These are phyloP conservation scores for Ptychoptera albimana DNA, from an alignment of 2,888 invertebrate genomes.

Conservation along the genomic window DNA sequence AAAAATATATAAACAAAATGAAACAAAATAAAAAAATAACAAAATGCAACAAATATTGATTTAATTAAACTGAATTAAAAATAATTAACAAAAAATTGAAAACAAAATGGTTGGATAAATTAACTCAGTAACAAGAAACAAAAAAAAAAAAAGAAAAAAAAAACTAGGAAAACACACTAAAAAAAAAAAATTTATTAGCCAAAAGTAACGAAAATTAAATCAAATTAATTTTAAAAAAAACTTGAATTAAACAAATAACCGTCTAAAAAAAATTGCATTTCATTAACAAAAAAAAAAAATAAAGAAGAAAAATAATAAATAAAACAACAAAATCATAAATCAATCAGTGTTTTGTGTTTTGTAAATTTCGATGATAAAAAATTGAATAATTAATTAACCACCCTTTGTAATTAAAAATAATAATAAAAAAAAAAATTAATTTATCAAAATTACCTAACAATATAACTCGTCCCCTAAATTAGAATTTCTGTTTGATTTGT, in stretches of 20 bases:
- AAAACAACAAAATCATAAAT: too few species aligned
- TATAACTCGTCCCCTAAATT: too few species aligned
- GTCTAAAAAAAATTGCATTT: slow-evolving; percentile 8
- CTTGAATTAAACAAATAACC: slow-evolving; percentile 6
- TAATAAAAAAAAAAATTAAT: too few species aligned
- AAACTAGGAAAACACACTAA: slow-evolving; percentile 3
- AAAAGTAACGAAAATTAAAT: slow-evolving; percentile 5
- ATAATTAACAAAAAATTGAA: slow-evolving; percentile 3
- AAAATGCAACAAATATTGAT: slow-evolving; percentile 2
- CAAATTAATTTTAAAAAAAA: slow-evolving; percentile 7
- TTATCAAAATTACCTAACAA: too few species aligned
- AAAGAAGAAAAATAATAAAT: too few species aligned
- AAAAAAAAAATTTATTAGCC: too few species aligned
- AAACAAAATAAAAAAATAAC: slow-evolving; percentile 6
- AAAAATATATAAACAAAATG: slow-evolving; percentile 3
- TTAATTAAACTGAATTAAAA: neutral
- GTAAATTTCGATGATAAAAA: too few species aligned
- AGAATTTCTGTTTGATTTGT: too few species aligned
- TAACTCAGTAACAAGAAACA: slow-evolving; percentile 2
- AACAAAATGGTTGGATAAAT: slow-evolving; percentile 3
- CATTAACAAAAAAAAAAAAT: neutral
- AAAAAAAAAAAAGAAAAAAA: slow-evolving; percentile 5
- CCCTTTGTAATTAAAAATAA: too few species aligned
- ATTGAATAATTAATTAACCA: too few species aligned
- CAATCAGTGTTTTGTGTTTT: too few species aligned